These are phyloP conservation scores for Meganola albula DNA, from an alignment of 2,888 invertebrate genomes.

Conservation along the genomic window DNA sequence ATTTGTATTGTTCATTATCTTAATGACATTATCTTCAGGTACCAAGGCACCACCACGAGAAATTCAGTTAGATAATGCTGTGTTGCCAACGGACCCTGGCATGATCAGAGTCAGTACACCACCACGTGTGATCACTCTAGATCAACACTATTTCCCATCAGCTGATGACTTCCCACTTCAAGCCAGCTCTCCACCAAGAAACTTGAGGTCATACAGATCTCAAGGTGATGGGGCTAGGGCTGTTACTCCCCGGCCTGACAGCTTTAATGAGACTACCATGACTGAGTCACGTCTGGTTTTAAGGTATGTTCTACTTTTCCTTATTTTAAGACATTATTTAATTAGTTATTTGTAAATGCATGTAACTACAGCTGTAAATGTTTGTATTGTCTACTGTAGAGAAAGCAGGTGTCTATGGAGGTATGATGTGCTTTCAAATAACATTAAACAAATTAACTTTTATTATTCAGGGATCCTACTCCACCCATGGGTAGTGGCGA, in stretches of 20 bases:
- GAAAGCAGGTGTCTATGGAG: too few species aligned
- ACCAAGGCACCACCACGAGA: constrained; percentile 92
- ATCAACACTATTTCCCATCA: constrained; percentile 89
- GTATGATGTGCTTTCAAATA: too few species aligned
- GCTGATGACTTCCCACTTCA: constrained; percentile 72
- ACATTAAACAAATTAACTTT: too few species aligned
- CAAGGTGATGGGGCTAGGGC: constrained; percentile 64
- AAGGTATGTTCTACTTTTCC: constrained; percentile 38
- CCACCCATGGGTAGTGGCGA: constrained; percentile 81
- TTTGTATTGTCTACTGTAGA: too few species aligned
- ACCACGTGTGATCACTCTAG: constrained; percentile 90
- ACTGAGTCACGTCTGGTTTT: constrained; percentile 66
- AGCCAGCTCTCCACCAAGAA: constrained; percentile 58
- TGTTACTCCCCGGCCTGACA: constrained; percentile 52
- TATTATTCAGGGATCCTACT: constrained; percentile 82
- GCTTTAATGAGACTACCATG: constrained; percentile 68
- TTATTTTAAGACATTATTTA: not conserved
- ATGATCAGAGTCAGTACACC: constrained; percentile 92
- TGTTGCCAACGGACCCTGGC: constrained; percentile 83
- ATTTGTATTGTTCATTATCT: not conserved
- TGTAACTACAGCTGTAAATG: too few species aligned
- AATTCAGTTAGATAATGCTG: constrained; percentile 89
- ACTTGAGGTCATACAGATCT: constrained; percentile 47
- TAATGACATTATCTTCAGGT: constrained; percentile 65
- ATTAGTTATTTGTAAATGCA: not conserved